Conservation (phyloP, 2,113 vertebrate species). For the Genyomyrus donnyi region DNA sequence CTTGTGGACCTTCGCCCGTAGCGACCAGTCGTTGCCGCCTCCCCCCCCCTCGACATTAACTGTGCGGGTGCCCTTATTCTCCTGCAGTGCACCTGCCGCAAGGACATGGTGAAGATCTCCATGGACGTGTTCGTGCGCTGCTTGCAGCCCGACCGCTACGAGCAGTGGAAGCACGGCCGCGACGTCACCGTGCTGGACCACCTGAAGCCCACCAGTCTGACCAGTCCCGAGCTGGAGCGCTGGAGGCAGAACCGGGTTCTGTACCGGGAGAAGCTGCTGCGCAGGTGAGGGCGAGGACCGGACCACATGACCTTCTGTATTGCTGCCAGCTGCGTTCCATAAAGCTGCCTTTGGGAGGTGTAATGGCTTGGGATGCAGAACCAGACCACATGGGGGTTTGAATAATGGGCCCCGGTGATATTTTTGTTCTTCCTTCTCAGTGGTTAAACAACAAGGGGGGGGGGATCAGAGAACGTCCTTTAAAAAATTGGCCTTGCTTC, state of each 20-base stretch:
- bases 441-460: background rate
- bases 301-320: background rate
- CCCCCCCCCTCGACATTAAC: too few relatives aligned
- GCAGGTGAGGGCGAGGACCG: constrained; percentile 58
- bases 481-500: background rate
- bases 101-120: constrained; percentile 98
- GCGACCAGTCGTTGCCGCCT: background rate
- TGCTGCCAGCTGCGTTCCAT: background rate
- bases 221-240: constrained; percentile 74
- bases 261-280: constrained; percentile 69
- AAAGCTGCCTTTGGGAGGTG: background rate
- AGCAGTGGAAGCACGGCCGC: constrained; percentile 90
- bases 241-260: constrained; percentile 77
- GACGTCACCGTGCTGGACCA: constrained; percentile 78
- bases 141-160: constrained; percentile 87
- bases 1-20: background rate
- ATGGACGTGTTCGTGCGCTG: constrained; percentile 95
- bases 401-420: background rate
- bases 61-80: background rate
- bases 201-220: constrained; percentile 73
- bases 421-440: background rate
- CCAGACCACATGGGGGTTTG: background rate
- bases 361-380: background rate
- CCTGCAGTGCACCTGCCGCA: constrained; percentile 83
- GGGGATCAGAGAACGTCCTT: background rate